A percentile compares a stretch with the other conserved stretches of the same genome.
These are phyloP conservation scores for Cirrhinus molitorella DNA, from an alignment of 2,797 vertebrate species.

Conservation along the genomic window DNA sequence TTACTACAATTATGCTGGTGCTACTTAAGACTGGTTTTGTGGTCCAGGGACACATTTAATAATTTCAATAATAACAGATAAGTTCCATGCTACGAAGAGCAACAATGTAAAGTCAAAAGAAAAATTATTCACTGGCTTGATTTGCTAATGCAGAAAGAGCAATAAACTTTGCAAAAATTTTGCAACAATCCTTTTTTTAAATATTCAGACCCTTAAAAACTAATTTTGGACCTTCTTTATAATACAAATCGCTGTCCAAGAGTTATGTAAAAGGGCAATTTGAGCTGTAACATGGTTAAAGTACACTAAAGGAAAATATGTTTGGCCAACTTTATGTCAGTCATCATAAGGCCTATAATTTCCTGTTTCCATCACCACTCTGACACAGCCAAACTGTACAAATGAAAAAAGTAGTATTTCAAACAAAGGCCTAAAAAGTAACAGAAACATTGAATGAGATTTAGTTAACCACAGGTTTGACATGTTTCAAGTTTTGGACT, in stretches of 20 bases:
- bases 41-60: not conserved
- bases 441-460: conserved; percentile 5
- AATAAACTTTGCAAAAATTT: not conserved
- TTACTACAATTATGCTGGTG: no score
- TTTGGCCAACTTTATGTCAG: not conserved
- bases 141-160: not conserved
- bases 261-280: not conserved
- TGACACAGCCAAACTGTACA: not conserved
- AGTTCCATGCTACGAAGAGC: not conserved
- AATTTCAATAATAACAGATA: not conserved
- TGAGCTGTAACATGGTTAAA: not conserved
- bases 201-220: not conserved
- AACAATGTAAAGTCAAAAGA: not conserved
- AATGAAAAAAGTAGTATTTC: not conserved
- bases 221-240: not conserved
- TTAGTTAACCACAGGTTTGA: not conserved
- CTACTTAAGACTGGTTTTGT: no score
- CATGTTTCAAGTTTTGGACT: not conserved
- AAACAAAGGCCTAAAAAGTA: conserved; percentile 20
- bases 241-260: not conserved
- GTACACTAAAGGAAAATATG: not conserved
- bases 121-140: not conserved
- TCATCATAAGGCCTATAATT: conserved; percentile 6
- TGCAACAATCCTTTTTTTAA: not conserved
- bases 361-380: conserved; percentile 21